Evolutionary conservation across 1,140 invertebrate genomes (phyloP).

Genomic region (Rhopalosiphum padi): DNA sequence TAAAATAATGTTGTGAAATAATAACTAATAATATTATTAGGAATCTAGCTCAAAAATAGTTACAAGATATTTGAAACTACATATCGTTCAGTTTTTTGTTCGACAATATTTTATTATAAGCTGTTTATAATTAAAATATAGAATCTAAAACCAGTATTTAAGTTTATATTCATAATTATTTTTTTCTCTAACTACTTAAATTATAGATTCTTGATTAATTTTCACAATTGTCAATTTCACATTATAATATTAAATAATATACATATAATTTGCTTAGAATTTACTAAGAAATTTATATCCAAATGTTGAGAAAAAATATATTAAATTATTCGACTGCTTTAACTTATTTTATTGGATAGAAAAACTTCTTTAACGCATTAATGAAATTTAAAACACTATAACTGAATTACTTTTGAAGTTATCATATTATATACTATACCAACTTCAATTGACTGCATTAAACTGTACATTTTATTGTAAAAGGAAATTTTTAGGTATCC

Average conservation of each 20-base stretch:
- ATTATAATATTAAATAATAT: not conserved
- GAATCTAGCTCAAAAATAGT: too few relatives aligned
- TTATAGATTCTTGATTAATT: not conserved
- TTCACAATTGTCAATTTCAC: not conserved
- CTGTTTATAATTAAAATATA: not conserved
- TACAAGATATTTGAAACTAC: not conserved
- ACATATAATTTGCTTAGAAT: too few relatives aligned
- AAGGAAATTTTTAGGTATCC: not conserved
- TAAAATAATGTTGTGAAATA: not conserved
- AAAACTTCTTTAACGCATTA: not conserved
- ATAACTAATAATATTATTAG: too few relatives aligned
- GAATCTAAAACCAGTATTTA: not conserved
- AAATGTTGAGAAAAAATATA: not conserved
- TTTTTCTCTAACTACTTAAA: too few relatives aligned
- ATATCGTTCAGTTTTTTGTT: not conserved
- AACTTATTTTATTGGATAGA: not conserved
- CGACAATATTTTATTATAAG: not conserved
- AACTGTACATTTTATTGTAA: not conserved
- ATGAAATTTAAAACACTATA: not conserved
- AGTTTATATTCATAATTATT: too few relatives aligned
- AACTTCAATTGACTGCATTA: not conserved
- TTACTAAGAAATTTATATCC: too few relatives aligned
- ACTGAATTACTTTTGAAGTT: not conserved
- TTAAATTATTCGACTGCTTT: not conserved
- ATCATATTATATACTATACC: not conserved